phyloP scores from a whole-genome alignment of 1,140 invertebrate species.

The Chionoecetes opilio region DNA sequence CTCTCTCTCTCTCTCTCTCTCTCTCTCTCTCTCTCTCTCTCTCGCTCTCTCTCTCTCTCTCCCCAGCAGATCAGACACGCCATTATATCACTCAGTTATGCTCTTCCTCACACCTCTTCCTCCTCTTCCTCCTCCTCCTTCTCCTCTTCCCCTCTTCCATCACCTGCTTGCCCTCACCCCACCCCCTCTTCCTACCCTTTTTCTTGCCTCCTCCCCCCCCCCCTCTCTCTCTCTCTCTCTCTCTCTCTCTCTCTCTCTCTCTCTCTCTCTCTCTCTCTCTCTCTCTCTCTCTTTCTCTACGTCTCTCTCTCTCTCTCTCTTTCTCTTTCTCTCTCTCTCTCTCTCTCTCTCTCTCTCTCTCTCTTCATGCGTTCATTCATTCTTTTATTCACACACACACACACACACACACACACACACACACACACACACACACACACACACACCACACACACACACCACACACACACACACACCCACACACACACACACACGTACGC shows the following conservation, averaged over 20 bases:
- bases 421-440: too few species aligned
- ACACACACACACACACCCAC: too few species aligned
- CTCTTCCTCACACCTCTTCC: neutral
- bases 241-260: slow-evolving; percentile 12
- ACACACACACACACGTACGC: too few species aligned
- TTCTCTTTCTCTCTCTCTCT: neutral
- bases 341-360: too few species aligned
- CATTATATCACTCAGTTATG: neutral
- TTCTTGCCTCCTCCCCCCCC: neutral
- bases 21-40: neutral
- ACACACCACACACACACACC: too few species aligned
- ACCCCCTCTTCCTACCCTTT: neutral
- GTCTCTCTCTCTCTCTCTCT: neutral
- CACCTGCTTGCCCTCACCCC: neutral
- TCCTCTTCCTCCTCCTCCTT: neutral
- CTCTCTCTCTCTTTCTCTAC: neutral
- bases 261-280: slow-evolving; percentile 17
- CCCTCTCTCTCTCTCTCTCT: slow-evolving; percentile 22
- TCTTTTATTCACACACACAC: too few species aligned
- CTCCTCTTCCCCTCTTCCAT: neutral
- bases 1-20: neutral
- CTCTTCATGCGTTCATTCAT: too few species aligned
- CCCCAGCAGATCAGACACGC: neutral
- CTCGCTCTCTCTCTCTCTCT: neutral
- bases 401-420: too few species aligned